Conservation (phyloP, 2,888 invertebrate genomes). For the Kuschelorhynchus macadamiae region DNA sequence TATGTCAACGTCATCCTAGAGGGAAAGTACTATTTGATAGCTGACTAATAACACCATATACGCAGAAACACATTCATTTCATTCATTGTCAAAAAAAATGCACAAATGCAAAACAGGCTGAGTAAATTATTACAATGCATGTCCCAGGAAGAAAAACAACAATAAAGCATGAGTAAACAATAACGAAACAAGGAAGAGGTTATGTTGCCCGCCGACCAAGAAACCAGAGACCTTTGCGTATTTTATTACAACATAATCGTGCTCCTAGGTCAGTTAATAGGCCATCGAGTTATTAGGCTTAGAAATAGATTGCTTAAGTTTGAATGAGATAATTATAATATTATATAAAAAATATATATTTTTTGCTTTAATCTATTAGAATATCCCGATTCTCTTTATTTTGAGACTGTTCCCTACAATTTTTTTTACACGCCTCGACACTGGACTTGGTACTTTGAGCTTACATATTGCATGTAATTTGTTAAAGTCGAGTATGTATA, state of each 20-base stretch:
- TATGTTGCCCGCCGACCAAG: conserved; percentile 21
- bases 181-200: conserved; percentile 40
- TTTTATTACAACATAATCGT: conserved; percentile 40
- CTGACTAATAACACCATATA: conserved; percentile 8
- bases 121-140: conserved; percentile 16
- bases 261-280: conserved; percentile 36
- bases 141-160: conserved; percentile 26
- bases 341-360: no score
- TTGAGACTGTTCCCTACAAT: no score
- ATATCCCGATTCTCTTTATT: no score
- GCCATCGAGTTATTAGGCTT: conserved; percentile 18
- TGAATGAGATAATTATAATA: no score
- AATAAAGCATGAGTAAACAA: conserved; percentile 38
- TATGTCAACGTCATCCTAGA: not conserved
- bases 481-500: no score
- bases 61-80: not conserved
- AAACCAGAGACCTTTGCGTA: conserved; percentile 35
- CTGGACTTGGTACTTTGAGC: no score
- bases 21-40: not conserved
- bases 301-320: not conserved
- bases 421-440: no score
- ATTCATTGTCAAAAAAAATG: conserved; percentile 20
- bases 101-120: conserved; percentile 6
- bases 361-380: no score
- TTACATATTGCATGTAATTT: no score